Evolutionary conservation across 1,140 invertebrate species (phyloP).

Genomic region (Telenomus remus): DNA sequence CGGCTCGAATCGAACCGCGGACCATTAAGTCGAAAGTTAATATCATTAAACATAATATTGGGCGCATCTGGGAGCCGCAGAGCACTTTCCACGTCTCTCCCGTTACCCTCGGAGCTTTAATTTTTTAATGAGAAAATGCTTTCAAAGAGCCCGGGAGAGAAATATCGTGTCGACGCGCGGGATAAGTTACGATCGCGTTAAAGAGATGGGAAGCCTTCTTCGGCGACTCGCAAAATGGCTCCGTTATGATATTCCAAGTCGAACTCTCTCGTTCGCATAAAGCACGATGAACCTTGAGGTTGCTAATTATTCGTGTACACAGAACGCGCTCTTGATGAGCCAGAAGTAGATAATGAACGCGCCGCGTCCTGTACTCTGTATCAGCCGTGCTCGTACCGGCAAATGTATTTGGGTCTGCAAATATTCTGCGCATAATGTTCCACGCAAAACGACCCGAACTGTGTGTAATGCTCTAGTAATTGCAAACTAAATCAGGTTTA

Average conservation of each 20-base stretch:
- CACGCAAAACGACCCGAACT: too few species aligned
- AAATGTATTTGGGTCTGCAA: conserved; percentile 40
- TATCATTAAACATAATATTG: conserved; percentile 77
- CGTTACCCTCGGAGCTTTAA: conserved; percentile 66
- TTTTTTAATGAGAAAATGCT: conserved; percentile 78
- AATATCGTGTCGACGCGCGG: conserved; percentile 73
- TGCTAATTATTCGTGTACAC: conserved; percentile 50
- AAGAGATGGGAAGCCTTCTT: conserved; percentile 66
- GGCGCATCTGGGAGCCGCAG: conserved; percentile 75
- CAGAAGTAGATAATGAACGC: conserved; percentile 51
- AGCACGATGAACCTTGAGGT: conserved; percentile 6
- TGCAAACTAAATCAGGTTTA: too few species aligned
- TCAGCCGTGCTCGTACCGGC: conserved; percentile 7
- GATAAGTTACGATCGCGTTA: conserved; percentile 72
- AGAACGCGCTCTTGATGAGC: conserved; percentile 32
- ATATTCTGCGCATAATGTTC: too few species aligned
- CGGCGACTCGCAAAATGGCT: conserved; percentile 27
- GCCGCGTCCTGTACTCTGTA: conserved; percentile 15
- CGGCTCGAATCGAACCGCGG: conserved; percentile 75
- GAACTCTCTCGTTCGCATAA: conserved; percentile 2
- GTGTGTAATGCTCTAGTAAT: too few species aligned
- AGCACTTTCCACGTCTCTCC: conserved; percentile 70
- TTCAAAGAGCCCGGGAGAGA: conserved; percentile 74
- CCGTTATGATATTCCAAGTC: conserved; percentile 15
- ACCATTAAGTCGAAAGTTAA: conserved; percentile 77